Base-by-base conservation (phyloP, 2,797 vertebrate genomes). In the Anomalospiza imberbis region DNA sequence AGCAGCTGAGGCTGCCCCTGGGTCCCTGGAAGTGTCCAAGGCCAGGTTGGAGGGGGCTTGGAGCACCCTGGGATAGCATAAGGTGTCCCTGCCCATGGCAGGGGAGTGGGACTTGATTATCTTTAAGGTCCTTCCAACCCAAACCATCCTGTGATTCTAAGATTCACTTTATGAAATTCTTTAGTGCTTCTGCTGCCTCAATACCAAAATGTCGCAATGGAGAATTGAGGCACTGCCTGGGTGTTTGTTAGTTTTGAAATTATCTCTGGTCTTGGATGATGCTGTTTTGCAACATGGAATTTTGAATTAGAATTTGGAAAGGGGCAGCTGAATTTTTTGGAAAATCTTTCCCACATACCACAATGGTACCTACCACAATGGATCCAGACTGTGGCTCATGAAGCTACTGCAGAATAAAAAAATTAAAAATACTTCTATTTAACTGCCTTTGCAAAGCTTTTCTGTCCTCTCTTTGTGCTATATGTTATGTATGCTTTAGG, bases 51-150 rank as follows among this genome's bases (percentile, higher is more conserved):
- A 31, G 0, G 0, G 38, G 38, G 21, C 8, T 53, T 24, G 38
- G 45, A 89, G 47, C 66, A 66, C 0, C 19, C 8, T 78, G 67
- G 66, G 18, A 0, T 0, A 12, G 16, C 2, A 6, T 1, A 3
- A 29, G 16, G 8, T 42, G 53, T 66, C 72, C 8, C 47, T 65
- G 66, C 11, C 19, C 29, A 4, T 12, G 15, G 10, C n/a, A 76
- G 25, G 32, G 14, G 17, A 2, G 2, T 45, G 13, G 5, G 6
- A 32, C 22, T 12, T 7, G 5, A 29, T 60, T 17, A 8, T 9
- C 20, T 70, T 63, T 38, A 42, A 40, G 6, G 13, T 58, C 11
- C 11, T 90, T 72, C 26, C 22, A 60, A 10, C 45, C 21, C 60
- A 47, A 47, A 48, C 7, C 72, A 26, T 45, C 21, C 38, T 58